Conservation (phyloP, 2,888 invertebrate genomes). For the Parelbella ahira region DNA sequence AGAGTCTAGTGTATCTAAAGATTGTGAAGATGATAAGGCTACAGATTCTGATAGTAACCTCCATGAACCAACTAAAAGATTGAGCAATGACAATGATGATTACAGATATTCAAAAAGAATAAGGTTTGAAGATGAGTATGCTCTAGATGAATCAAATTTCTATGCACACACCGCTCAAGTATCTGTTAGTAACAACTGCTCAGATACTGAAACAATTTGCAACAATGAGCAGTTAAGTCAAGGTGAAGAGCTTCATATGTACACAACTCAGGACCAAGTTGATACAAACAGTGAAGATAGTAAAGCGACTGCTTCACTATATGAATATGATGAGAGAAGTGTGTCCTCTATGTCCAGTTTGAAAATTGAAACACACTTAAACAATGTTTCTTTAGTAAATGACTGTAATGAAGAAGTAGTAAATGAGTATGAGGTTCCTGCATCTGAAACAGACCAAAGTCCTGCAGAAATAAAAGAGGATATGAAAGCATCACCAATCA, state of each 20-base stretch:
- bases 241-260: conserved; percentile 49
- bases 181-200: conserved; percentile 45
- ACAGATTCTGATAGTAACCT: conserved; percentile 47
- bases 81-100: conserved; percentile 54
- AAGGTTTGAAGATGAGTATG: conserved; percentile 60
- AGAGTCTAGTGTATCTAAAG: conserved; percentile 54
- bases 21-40: conserved; percentile 55
- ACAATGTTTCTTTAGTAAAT: conserved; percentile 40
- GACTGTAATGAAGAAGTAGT: conserved; percentile 39
- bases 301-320: conserved; percentile 58
- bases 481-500: conserved; percentile 29
- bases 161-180: conserved; percentile 38
- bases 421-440: conserved; percentile 32
- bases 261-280: conserved; percentile 53
- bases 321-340: conserved; percentile 71
- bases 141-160: conserved; percentile 45
- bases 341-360: conserved; percentile 60
- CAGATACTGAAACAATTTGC: conserved; percentile 55
- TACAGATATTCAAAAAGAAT: conserved; percentile 58
- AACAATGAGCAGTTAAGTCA: conserved; percentile 52
- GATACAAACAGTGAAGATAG: conserved; percentile 68
- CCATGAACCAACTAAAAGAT: conserved; percentile 57
- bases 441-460: conserved; percentile 30
- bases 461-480: conserved; percentile 35
- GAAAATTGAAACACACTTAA: conserved; percentile 61